Evolutionary conservation across 2,888 invertebrate genomes (phyloP).

Genomic region (Lycia hirtaria): DNA sequence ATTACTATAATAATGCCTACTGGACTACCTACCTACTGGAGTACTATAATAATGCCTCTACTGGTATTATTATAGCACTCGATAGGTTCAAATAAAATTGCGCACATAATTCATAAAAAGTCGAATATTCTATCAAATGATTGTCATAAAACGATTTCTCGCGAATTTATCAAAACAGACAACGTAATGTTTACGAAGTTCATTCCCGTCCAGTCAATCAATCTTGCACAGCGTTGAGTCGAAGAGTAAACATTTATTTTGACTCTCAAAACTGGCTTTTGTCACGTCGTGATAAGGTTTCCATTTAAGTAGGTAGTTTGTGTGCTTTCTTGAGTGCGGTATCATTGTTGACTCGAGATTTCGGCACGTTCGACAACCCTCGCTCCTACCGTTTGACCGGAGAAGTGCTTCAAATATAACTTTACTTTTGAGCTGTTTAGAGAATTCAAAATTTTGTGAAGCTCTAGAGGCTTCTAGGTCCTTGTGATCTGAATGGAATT

Average conservation of each 20-base stretch:
- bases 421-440: conserved; percentile 12
- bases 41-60: no score
- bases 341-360: conserved; percentile 38
- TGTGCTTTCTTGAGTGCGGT: conserved; percentile 29
- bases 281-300: conserved; percentile 27
- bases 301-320: conserved; percentile 34
- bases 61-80: no score
- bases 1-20: no score
- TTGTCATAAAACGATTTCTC: conserved; percentile 28
- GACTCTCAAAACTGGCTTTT: conserved; percentile 33
- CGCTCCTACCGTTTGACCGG: conserved; percentile 30
- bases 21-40: no score
- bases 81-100: no score
- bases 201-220: conserved; percentile 61
- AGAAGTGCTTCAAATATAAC: conserved; percentile 31
- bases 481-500: background rate
- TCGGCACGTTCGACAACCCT: conserved; percentile 30
- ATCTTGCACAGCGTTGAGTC: conserved; percentile 56
- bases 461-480: conserved; percentile 2
- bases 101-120: background rate
- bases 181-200: conserved; percentile 59
- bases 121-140: background rate
- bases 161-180: conserved; percentile 28
- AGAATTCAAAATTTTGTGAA: conserved; percentile 14
- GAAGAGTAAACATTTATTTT: conserved; percentile 51